Evolutionary conservation across 2,888 invertebrate species (phyloP), one percentile per base, ranked within the genome.

Genomic region (Lymantria monacha): DNA sequence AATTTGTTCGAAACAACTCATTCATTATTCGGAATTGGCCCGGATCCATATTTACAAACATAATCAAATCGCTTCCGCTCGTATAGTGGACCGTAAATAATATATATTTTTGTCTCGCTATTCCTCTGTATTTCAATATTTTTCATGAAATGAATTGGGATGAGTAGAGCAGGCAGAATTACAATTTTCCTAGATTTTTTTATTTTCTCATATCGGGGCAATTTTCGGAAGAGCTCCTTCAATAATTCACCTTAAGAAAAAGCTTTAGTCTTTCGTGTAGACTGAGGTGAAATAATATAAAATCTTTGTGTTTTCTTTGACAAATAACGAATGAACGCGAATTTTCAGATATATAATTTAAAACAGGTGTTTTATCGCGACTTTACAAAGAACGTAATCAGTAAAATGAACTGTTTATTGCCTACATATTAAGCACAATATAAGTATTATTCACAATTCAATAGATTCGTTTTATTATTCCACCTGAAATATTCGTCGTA

Each of bases 81-180:
- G 30, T 69, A 49, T 37, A 42, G 67, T 72, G 62, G 51, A 31
- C 47, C 53, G 55, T 50, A 50, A 57, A 59, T 68, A 66, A 68
- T 67, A 63, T 66, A 68, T 76, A 78, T 79, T 72, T 76, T 72
- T 66, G 66, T 72, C 69, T 63, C 66, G 58, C 55, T 61, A 59
- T 63, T 62, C 56, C 55, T 55, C 56, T 69, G 70, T 78, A 74
- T 81, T 81, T 81, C 76, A 80, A 83, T 83, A 83, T 81, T 79
- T 80, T 81, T 74, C 76, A 76, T 78, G 74, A 71, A 74, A 70
- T 70, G 72, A 73, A 79, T 76, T 74, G 71, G 62, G 66, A 72
- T 72, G 73, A 78, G 71, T 70, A 69, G 70, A 60, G 58, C 72
- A 63, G 49, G 63, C 57, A 58, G 73, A 76, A 76, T 81, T 69